Conservation (phyloP, 2,113 vertebrate species). For the Elanoides forficatus region DNA sequence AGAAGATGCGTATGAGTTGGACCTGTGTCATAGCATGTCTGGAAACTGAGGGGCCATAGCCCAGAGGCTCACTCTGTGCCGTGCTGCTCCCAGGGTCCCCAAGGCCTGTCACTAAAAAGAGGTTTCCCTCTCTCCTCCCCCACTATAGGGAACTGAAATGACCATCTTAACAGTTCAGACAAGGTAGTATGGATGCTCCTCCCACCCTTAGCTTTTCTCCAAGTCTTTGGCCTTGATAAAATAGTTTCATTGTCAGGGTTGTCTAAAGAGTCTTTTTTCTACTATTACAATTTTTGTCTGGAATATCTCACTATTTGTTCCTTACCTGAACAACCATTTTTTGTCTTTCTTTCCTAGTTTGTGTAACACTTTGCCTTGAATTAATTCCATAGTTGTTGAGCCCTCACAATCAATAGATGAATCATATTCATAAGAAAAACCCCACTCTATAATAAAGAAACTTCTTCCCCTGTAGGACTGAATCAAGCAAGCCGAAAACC, state of each 20-base stretch:
- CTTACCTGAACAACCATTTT: background rate
- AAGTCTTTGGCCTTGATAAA: background rate
- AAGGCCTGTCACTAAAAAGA: background rate
- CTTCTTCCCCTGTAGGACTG: background rate
- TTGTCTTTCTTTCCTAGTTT: background rate
- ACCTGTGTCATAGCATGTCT: background rate
- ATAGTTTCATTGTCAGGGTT: background rate
- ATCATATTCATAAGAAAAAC: background rate
- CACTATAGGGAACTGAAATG: background rate
- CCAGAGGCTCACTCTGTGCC: background rate
- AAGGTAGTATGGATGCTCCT: rapidly evolving
- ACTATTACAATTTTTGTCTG: background rate
- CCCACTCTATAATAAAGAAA: background rate
- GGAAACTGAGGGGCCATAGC: background rate
- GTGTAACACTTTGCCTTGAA: background rate
- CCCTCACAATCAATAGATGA: background rate
- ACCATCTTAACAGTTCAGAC: background rate
- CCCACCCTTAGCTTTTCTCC: background rate
- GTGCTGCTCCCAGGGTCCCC: rapidly evolving
- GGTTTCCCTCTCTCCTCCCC: background rate
- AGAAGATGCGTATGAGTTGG: rapidly evolving
- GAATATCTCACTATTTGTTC: background rate
- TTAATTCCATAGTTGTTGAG: background rate
- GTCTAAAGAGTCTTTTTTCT: background rate
- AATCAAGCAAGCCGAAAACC: background rate